Percentiles rank a stretch among this genome's conserved stretches.
phyloP scores from a whole-genome alignment of 30 jellyfish, hydroid and myxozoan species.

The Sanderia malayensis region DNA sequence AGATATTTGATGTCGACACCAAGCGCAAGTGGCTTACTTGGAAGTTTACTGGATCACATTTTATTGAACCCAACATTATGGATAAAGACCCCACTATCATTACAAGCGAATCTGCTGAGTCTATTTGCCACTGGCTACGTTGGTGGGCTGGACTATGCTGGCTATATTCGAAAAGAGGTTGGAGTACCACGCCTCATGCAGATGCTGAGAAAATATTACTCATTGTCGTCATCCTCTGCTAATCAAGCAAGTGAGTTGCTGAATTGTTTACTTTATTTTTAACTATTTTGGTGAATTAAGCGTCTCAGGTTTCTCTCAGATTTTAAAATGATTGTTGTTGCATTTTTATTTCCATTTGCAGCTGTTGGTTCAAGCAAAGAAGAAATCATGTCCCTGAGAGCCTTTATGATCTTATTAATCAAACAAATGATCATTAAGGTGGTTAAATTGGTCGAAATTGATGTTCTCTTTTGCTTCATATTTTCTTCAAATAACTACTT shows the following conservation, averaged over 20 bases:
- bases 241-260: slow-evolving; percentile 51
- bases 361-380: slow-evolving; percentile 64
- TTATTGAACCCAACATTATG: slow-evolving; percentile 81
- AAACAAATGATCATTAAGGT: slow-evolving; percentile 94
- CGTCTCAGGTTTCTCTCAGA: background rate
- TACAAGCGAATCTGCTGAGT: slow-evolving; percentile 90
- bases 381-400: slow-evolving; percentile 90
- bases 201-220: slow-evolving; percentile 79
- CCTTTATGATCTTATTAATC: slow-evolving; percentile 78
- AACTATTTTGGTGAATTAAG: background rate
- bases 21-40: slow-evolving; percentile 90
- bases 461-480: too few relatives aligned
- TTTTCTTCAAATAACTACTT: too few relatives aligned
- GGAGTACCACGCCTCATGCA: slow-evolving; percentile 90
- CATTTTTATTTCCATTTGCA: background rate
- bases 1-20: slow-evolving; percentile 93
- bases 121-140: slow-evolving; percentile 95
- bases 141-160: slow-evolving; percentile 96
- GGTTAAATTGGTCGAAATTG: too few relatives aligned
- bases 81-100: slow-evolving; percentile 84
- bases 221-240: slow-evolving; percentile 41
- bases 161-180: slow-evolving; percentile 84
- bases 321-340: too few relatives aligned
- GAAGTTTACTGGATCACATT: slow-evolving; percentile 86
- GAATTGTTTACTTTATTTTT: background rate